Evolutionary conservation across 2,113 vertebrate genomes (phyloP).

Genomic region (Thomomys bottae): DNA sequence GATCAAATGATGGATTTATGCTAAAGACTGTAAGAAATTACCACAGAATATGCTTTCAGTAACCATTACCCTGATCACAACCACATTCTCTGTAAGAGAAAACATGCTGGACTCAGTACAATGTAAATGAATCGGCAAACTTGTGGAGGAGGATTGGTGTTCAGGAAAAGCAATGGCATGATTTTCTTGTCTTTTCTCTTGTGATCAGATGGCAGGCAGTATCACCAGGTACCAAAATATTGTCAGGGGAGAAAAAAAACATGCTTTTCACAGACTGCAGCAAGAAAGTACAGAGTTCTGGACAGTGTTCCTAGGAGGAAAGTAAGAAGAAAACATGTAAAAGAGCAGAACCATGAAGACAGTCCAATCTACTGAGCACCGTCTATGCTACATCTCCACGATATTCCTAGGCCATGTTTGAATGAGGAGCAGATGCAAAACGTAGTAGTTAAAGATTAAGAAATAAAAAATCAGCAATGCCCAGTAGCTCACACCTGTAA

Average conservation of each 20-base stretch:
- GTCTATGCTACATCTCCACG: background rate
- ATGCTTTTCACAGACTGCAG: background rate
- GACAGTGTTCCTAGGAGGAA: background rate
- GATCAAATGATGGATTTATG: background rate
- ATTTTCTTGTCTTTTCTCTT: background rate
- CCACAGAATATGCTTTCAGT: background rate
- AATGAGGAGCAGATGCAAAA: background rate
- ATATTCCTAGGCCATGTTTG: background rate
- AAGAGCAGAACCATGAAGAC: background rate
- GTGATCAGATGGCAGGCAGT: background rate
- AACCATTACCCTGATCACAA: background rate
- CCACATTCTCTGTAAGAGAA: background rate
- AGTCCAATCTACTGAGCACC: background rate
- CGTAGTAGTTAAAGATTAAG: background rate
- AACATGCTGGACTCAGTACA: background rate
- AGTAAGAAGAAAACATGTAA: background rate
- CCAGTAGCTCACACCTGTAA: too few species aligned
- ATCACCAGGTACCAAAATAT: background rate
- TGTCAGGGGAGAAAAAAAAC: background rate
- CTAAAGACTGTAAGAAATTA: background rate
- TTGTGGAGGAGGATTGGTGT: background rate
- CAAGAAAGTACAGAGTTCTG: background rate
- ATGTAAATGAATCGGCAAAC: background rate
- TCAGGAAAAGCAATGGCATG: background rate
- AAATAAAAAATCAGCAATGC: too few species aligned